Evolutionary conservation across 1,140 invertebrate species (phyloP), one percentile per base, ranked within the genome.

Genomic region (Paracyclopina nana): DNA sequence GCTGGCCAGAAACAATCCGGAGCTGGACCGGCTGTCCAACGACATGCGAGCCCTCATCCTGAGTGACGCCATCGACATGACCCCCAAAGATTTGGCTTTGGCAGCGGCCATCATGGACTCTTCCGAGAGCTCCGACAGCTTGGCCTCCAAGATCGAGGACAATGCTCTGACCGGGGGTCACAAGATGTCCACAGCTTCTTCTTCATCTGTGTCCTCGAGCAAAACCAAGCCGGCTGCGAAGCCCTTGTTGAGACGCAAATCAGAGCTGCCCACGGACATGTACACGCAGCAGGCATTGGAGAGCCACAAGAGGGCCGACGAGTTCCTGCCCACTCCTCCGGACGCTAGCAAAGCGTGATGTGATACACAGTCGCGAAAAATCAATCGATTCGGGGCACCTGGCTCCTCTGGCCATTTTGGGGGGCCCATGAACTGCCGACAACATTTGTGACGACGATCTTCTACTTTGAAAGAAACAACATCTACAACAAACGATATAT

Each of bases 241-340:
- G 65, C 83, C 84, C 24, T 68, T 94, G 55, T 68, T 94, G 38
- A 75, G 87, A 64, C 78, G 85, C 62, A 95, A 94, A 69, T 92
- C 86, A 12, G 87, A 94, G 67, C 70, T 94, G 63, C 87, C 87
- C 24, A 80, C 87, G 61, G 87, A 94, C 69, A 74, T 78, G 55
- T 78, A 79, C 60, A 92, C 83, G 27, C 77, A 90, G 57, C 79
- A 79, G 62, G 85, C 85, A 55, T 72, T 94, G 52, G 82, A 78
- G 61, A 83, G 85, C 63, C 86, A 94, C 69, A 87, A 87, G 67
- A 72, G 86, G 59, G 76, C 82, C 53, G 87, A 92, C 65, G 79
- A 86, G 59, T 87, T 73, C 69, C 75, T 87, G 53, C 70, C 74
- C 44, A 79, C 82, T 42, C 79, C 82, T 54, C 80, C 81, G 40